These are phyloP conservation scores for Apostichopus japonicus DNA, from an alignment of 35 echinoderm and acorn worm species.

Conservation along the genomic window DNA sequence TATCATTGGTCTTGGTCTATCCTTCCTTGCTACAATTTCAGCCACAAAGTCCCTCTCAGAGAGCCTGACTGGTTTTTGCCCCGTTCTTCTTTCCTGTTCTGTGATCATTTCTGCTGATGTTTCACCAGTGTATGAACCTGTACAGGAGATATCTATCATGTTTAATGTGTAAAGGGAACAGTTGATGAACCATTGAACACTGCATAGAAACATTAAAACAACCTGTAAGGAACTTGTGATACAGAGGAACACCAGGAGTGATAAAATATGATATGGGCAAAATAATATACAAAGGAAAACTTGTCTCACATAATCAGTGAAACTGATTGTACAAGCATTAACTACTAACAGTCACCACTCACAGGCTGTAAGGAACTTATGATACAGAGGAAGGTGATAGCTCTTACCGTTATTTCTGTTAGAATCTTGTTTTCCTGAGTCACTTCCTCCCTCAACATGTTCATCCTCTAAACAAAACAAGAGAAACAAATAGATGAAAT, in stretches of 20 bases:
- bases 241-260: neutral
- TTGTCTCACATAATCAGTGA: too few species aligned
- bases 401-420: slow-evolving; percentile 57
- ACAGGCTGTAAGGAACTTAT: too few species aligned
- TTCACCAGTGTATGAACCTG: slow-evolving; percentile 28
- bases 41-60: slow-evolving; percentile 86
- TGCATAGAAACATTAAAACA: too few species aligned
- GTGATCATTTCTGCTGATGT: neutral
- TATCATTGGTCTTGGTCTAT: slow-evolving; percentile 38
- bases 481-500: neutral
- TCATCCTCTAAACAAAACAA: slow-evolving; percentile 72
- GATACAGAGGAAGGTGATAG: too few species aligned
- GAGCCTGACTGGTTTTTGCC: slow-evolving; percentile 54
- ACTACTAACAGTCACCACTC: too few species aligned
- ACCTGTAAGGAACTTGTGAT: too few species aligned
- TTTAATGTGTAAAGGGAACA: neutral
- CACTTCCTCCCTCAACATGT: slow-evolving; percentile 66
- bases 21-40: slow-evolving; percentile 80
- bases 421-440: slow-evolving; percentile 54
- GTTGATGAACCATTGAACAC: too few species aligned
- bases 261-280: neutral
- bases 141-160: neutral
- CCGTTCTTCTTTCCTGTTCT: slow-evolving; percentile 35
- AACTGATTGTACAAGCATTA: too few species aligned
- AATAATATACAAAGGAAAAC: too few species aligned